Base-by-base conservation (phyloP, 2,113 vertebrate genomes). In the Notarius lentiginosus region DNA sequence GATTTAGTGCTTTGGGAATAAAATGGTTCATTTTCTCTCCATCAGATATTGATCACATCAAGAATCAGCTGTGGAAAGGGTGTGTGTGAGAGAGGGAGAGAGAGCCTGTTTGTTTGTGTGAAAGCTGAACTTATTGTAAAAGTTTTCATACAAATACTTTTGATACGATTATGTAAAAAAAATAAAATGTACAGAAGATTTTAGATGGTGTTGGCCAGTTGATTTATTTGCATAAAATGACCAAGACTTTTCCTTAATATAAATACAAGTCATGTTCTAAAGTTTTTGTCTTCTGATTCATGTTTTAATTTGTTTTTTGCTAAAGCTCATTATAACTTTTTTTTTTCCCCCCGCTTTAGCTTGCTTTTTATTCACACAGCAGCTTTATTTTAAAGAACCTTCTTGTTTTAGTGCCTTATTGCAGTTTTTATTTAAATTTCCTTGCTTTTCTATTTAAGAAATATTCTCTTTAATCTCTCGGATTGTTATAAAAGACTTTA, bases 111-210 rank as follows among this genome's bases (percentile, higher is more conserved):
- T 24, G 47, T 22, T 41, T 53, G 47, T 55, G 75, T 77, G 75
- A 27, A 72, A 53, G 76, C 14, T 79, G 91, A 90, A 91, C 93
- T 88, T 91, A 94, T 94, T 96, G 95, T 93, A 95, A 94, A 95
- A 88, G 92, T 94, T 96, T 96, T 95, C 93, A 94, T 94, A 95
- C 89, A 86, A 84, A 79, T 88, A 87, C 87, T 94, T 96, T 96
- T 96, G 93, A 96, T 96, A 95, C 89, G 88, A 85, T 91, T 91
- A 91, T 95, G 93, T 95, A 94, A 94, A 94, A 94, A 94, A 90
- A 90, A 88, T 34, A 11, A 30, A 79, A 41, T 96, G 95, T 95
- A 95, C 89, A 95, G 95, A 95, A 94, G 94, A 95, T 95, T 95
- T 94, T 95, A 95, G 93, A 95, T 92, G 93, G 90, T 94, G 92